Evolutionary conservation across 2,888 invertebrate species (phyloP).

Genomic region (Amphipoea oculea): DNA sequence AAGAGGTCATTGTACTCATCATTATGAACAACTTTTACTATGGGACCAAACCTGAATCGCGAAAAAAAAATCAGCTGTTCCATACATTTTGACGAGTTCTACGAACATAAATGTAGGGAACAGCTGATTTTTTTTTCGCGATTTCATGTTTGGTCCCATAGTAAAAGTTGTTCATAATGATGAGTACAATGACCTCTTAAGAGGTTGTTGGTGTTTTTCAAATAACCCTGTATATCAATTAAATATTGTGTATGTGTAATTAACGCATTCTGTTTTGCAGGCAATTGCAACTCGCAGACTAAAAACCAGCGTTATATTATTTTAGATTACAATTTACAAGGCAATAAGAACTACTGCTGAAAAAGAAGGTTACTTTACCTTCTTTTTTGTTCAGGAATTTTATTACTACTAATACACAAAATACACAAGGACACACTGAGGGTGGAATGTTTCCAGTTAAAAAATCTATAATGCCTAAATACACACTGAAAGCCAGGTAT

Average conservation of each 20-base stretch:
- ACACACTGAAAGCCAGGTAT: slow-evolving; percentile 72
- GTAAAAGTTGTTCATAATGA: too few relatives aligned
- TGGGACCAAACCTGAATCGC: too few relatives aligned
- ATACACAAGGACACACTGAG: not conserved
- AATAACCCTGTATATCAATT: too few relatives aligned
- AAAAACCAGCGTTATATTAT: not conserved
- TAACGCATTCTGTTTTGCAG: not conserved
- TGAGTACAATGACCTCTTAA: too few relatives aligned
- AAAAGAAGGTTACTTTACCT: not conserved
- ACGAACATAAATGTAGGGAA: too few relatives aligned
- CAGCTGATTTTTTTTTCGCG: too few relatives aligned
- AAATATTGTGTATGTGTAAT: not conserved
- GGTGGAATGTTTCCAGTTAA: not conserved
- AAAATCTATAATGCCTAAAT: slow-evolving; percentile 76
- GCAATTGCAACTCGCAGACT: not conserved
- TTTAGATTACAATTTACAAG: not conserved
- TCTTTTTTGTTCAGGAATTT: not conserved
- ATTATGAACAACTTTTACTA: too few relatives aligned
- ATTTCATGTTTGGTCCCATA: too few relatives aligned
- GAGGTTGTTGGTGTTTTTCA: too few relatives aligned
- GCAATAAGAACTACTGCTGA: not conserved
- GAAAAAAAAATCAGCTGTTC: too few relatives aligned
- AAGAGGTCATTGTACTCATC: too few relatives aligned
- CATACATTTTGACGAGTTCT: too few relatives aligned
- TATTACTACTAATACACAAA: not conserved